Evolutionary conservation across 2,888 invertebrate species (phyloP).

Genomic region (Lithophane ornitopus): DNA sequence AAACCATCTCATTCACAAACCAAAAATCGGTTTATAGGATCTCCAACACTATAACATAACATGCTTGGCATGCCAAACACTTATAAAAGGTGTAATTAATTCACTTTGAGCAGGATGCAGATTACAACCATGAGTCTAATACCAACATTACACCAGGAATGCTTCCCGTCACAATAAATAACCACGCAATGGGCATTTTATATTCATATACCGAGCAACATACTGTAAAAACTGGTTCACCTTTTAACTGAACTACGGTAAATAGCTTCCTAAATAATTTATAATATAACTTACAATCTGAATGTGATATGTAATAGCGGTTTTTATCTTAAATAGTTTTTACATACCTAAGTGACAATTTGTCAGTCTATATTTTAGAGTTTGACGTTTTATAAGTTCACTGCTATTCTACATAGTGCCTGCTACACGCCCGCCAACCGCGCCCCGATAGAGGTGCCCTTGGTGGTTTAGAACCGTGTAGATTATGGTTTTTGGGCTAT

Average conservation of each 20-base stretch:
- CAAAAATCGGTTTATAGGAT: neutral
- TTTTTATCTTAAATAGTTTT: constrained; percentile 58
- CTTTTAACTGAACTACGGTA: constrained; percentile 82
- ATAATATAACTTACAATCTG: constrained; percentile 69
- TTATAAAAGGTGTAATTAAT: neutral
- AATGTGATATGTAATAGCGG: constrained; percentile 47
- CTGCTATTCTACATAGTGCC: neutral
- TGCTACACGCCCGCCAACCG: no score
- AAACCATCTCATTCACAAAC: neutral
- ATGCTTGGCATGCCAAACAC: neutral
- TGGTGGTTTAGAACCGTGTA: no score
- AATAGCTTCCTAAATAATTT: constrained; percentile 83
- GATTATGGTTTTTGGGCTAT: no score
- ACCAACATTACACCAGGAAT: constrained; percentile 40
- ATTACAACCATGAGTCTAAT: constrained; percentile 37
- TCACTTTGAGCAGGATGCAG: constrained; percentile 32
- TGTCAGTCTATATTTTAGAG: constrained; percentile 32
- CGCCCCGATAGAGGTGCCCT: no score
- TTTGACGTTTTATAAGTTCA: constrained; percentile 32
- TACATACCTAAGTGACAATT: constrained; percentile 56
- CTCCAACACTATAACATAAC: neutral
- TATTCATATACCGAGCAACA: constrained; percentile 75
- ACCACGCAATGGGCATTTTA: constrained; percentile 69
- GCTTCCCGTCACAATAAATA: constrained; percentile 53
- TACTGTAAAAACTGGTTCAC: constrained; percentile 83